Percentiles rank a stretch among this genome's conserved stretches.
phyloP scores from a whole-genome alignment of 92 coral and sea anemone species.

The Phymanthus crucifer region DNA sequence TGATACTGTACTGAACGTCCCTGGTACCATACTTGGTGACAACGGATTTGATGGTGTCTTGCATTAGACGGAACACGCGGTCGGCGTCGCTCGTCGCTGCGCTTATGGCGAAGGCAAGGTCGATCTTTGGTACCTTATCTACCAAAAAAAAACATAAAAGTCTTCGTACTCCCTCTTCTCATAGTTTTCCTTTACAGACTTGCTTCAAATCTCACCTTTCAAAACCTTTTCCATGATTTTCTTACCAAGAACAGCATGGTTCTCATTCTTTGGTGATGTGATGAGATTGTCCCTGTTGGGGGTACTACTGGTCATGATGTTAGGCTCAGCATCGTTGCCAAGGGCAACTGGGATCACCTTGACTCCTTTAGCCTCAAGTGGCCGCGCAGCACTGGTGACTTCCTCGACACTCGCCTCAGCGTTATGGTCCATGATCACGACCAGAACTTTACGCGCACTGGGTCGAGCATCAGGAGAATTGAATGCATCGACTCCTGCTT shows the following conservation, averaged over 20 bases:
- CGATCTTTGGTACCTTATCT: constrained; percentile 51
- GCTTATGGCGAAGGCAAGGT: constrained; percentile 78
- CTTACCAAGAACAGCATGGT: constrained; percentile 46
- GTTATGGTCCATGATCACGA: constrained; percentile 76
- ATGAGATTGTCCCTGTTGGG: constrained; percentile 31
- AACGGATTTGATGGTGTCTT: constrained; percentile 68
- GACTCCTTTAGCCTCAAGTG: constrained; percentile 55
- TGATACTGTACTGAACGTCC: constrained; percentile 54
- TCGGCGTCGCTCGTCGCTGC: constrained; percentile 55
- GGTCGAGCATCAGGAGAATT: constrained; percentile 65
- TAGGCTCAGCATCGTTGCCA: constrained; percentile 60
- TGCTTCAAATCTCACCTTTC: constrained; percentile 43
- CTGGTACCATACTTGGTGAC: constrained; percentile 75
- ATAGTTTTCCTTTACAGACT: not conserved
- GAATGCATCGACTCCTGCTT: constrained; percentile 44
- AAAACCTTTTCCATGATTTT: constrained; percentile 66
- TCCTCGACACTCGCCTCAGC: constrained; percentile 58
- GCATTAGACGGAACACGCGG: constrained; percentile 59
- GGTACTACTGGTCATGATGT: constrained; percentile 43
- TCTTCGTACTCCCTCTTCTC: not conserved
- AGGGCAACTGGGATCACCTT: constrained; percentile 76
- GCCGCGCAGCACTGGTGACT: constrained; percentile 51
- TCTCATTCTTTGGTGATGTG: constrained; percentile 24
- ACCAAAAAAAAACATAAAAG: not conserved
- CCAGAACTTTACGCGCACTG: constrained; percentile 76